These are phyloP conservation scores for Trichechus manatus DNA, from an alignment of 2,113 vertebrate genomes.

Conservation along the genomic window DNA sequence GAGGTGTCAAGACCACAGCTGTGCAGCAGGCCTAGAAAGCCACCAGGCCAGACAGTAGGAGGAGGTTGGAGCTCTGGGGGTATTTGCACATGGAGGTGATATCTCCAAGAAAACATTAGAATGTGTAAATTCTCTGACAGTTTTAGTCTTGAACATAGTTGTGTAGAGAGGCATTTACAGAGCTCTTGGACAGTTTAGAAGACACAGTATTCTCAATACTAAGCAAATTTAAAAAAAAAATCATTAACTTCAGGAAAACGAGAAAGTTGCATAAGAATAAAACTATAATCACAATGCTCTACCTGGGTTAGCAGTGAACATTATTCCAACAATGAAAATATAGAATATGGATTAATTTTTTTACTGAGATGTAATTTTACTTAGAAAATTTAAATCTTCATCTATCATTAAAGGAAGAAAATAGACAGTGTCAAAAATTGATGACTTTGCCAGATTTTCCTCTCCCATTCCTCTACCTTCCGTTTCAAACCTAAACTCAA, in stretches of 20 bases:
- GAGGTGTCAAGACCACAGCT: neutral
- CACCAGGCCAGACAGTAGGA: neutral
- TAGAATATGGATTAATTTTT: neutral
- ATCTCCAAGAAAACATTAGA: neutral
- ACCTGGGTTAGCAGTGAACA: neutral
- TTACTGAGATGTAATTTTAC: neutral
- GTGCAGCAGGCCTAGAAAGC: neutral
- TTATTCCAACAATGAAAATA: slow-evolving; percentile 30
- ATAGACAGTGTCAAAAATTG: slow-evolving; percentile 6
- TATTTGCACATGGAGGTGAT: neutral
- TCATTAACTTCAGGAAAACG: slow-evolving; percentile 37
- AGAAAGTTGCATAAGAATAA: neutral
- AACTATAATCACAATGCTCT: neutral
- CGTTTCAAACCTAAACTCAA: neutral
- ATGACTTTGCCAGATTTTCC: neutral
- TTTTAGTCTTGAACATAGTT: neutral
- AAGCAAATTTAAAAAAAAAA: neutral
- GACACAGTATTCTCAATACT: neutral
- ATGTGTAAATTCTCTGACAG: neutral
- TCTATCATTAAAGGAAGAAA: neutral
- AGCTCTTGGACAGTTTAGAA: neutral
- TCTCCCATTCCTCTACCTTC: neutral
- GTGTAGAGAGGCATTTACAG: neutral
- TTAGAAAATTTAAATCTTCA: slow-evolving; percentile 47
- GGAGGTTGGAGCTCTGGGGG: neutral